Conservation (phyloP, 2,888 invertebrate genomes). For the Amiota communis region DNA sequence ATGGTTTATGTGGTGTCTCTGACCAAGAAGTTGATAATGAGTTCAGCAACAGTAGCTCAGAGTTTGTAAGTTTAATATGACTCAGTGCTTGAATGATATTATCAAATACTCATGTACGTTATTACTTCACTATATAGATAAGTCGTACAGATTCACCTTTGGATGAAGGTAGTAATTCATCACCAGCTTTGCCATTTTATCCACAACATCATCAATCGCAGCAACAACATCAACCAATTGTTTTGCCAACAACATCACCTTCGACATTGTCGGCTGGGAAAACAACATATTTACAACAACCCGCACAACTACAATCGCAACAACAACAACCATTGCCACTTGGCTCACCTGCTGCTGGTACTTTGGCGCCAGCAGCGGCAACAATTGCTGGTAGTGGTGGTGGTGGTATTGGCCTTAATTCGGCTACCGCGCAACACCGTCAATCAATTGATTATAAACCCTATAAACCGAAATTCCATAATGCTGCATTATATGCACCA, state of each 20-base stretch:
- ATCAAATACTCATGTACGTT: neutral
- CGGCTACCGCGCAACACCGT: constrained; percentile 54
- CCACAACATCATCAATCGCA: constrained; percentile 8
- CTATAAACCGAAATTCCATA: constrained; percentile 86
- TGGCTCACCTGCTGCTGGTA: constrained; percentile 68
- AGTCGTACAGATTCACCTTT: constrained; percentile 70
- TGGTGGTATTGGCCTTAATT: constrained; percentile 27
- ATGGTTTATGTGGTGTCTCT: constrained; percentile 76
- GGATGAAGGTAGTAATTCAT: constrained; percentile 66
- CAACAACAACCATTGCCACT: constrained; percentile 63
- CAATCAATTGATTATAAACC: constrained; percentile 75
- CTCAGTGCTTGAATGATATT: neutral
- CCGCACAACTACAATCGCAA: constrained; percentile 56
- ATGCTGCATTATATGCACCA: constrained; percentile 76
- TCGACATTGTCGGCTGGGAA: constrained; percentile 62
- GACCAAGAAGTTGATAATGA: constrained; percentile 77
- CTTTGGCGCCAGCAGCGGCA: constrained; percentile 60
- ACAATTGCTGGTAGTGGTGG: constrained; percentile 39
- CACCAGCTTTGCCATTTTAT: constrained; percentile 42
- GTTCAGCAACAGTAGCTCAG: constrained; percentile 72
- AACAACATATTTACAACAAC: constrained; percentile 59
- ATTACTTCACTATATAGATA: constrained; percentile 53
- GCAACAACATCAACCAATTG: constrained; percentile 35
- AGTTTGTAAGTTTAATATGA: constrained; percentile 60
- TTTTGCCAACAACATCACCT: constrained; percentile 57